A percentile compares a stretch with the other conserved stretches of the same genome.
Evolutionary conservation across 2,113 vertebrate genomes (phyloP).

Genomic region (Nyctibius bracteatus): DNA sequence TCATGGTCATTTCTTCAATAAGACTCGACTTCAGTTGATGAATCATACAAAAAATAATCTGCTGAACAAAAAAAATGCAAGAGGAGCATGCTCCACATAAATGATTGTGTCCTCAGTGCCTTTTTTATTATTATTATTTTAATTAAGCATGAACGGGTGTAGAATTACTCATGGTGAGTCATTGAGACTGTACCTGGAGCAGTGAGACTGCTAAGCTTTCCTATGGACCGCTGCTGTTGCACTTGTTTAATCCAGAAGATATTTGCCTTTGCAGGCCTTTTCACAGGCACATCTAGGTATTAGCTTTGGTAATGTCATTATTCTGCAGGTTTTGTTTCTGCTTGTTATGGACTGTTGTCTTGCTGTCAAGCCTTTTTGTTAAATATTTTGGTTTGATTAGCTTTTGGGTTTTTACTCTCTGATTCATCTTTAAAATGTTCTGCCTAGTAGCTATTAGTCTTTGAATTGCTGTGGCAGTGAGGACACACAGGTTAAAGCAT

Average conservation of each 20-base stretch:
- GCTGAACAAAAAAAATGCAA: background rate
- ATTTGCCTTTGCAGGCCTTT: background rate
- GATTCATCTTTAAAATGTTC: background rate
- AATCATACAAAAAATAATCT: background rate
- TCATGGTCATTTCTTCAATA: background rate
- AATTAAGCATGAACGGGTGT: background rate
- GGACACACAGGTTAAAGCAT: fast-evolving
- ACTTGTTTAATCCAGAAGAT: background rate
- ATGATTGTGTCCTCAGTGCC: background rate
- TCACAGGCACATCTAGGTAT: background rate
- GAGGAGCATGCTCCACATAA: background rate
- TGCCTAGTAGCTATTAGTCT: background rate
- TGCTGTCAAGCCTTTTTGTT: background rate
- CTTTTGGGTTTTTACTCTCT: background rate
- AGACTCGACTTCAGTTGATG: background rate
- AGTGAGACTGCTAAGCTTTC: background rate
- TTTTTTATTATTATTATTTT: background rate
- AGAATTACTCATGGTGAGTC: background rate
- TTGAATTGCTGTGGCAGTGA: background rate
- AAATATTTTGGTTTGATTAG: background rate
- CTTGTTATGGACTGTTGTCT: background rate
- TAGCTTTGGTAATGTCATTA: background rate
- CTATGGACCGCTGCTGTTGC: background rate
- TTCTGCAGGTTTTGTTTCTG: background rate
- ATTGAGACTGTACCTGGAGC: background rate